These are phyloP conservation scores for Opisthocomus hoazin DNA, from an alignment of 2,113 vertebrate genomes.

Conservation along the genomic window DNA sequence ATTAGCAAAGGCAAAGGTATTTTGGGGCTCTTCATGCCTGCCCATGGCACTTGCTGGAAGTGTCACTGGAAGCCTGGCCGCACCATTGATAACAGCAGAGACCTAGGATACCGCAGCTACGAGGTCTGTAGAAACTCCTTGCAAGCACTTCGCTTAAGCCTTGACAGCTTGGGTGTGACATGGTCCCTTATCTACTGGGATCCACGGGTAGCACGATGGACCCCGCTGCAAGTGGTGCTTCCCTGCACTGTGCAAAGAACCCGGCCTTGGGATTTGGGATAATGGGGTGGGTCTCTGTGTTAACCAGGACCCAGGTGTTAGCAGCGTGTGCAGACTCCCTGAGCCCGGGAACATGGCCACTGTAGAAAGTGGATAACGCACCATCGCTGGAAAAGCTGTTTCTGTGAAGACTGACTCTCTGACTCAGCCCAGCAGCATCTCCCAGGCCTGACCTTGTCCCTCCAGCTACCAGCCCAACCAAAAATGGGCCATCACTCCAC, in stretches of 20 bases:
- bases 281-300: neutral
- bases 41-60: neutral
- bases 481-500: neutral
- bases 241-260: neutral
- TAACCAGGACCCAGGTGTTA: accelerated
- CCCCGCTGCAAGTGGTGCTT: accelerated
- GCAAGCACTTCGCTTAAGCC: neutral
- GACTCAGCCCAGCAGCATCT: neutral
- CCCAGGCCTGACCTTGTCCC: neutral
- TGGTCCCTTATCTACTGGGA: neutral
- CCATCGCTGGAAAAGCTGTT: neutral
- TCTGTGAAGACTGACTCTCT: neutral
- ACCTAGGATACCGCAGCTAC: neutral
- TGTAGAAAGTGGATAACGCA: neutral
- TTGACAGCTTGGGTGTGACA: neutral
- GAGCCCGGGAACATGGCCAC: neutral
- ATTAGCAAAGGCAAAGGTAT: neutral
- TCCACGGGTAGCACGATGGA: neutral
- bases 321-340: neutral
- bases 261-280: neutral
- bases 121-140: neutral
- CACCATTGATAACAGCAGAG: neutral
- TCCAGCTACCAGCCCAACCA: neutral
- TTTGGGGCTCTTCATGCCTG: neutral
- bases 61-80: neutral